Conservation (phyloP, 2,797 vertebrate species). For the Poecilia velifera region DNA sequence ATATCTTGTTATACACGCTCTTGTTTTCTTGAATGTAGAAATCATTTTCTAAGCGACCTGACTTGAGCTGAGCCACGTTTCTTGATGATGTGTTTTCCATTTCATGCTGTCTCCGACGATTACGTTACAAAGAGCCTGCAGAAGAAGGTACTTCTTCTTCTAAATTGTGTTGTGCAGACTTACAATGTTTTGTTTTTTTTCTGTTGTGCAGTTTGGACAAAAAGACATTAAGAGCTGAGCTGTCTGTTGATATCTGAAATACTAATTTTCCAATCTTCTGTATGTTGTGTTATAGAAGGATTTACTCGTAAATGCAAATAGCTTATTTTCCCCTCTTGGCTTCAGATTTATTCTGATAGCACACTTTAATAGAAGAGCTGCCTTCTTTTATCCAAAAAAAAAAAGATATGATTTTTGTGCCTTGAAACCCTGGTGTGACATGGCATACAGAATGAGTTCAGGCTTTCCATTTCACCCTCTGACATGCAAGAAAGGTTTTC, state of each 20-base stretch:
- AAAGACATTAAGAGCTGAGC: neutral
- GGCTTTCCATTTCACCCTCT: slow-evolving; percentile 29
- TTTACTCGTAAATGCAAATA: slow-evolving; percentile 19
- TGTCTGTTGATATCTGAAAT: slow-evolving; percentile 12
- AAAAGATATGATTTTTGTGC: slow-evolving; percentile 22
- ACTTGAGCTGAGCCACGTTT: neutral
- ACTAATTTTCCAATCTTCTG: slow-evolving; percentile 13
- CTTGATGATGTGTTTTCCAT: slow-evolving; percentile 24
- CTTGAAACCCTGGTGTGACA: slow-evolving; percentile 18
- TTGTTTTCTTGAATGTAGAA: neutral
- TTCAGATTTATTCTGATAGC: slow-evolving; percentile 24
- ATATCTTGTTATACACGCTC: neutral
- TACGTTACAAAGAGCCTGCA: slow-evolving; percentile 36
- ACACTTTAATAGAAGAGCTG: slow-evolving; percentile 13
- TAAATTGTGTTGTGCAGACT: slow-evolving; percentile 3
- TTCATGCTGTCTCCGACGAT: neutral
- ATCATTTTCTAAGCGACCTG: neutral
- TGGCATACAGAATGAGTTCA: slow-evolving; percentile 22
- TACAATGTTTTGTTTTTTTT: neutral
- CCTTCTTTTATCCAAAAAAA: neutral
- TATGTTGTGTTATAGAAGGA: neutral
- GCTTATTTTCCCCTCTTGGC: slow-evolving; percentile 14
- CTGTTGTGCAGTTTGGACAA: neutral
- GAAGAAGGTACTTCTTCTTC: slow-evolving; percentile 39
- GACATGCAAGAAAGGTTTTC: slow-evolving; percentile 27